Conservation (phyloP, 2,888 invertebrate genomes). For the Orthosia gothica region DNA sequence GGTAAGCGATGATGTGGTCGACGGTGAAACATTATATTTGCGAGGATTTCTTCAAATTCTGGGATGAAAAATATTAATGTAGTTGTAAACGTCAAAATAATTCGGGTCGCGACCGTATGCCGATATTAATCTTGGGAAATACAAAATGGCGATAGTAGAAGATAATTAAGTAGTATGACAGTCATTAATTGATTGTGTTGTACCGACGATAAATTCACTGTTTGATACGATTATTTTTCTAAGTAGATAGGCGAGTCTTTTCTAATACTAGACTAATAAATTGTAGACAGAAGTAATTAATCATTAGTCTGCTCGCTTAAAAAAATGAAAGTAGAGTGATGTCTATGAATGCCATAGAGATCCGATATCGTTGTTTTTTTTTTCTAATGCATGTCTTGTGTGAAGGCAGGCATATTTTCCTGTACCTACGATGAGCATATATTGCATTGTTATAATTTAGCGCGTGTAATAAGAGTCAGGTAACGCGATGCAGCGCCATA, state of each 20-base stretch:
- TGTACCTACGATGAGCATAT: constrained; percentile 35
- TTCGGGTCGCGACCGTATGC: constrained; percentile 47
- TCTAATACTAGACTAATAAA: constrained; percentile 34
- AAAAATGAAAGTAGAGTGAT: constrained; percentile 6
- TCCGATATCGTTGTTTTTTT: constrained; percentile 12
- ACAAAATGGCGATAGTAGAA: constrained; percentile 42
- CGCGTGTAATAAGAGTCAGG: constrained; percentile 65
- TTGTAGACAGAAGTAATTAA: constrained; percentile 13
- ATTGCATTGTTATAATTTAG: constrained; percentile 62
- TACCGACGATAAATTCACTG: constrained; percentile 34
- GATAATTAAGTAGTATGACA: constrained; percentile 26
- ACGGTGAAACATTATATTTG: no score
- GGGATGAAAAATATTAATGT: constrained; percentile 42
- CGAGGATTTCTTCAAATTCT: constrained; percentile 34
- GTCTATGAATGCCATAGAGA: constrained; percentile 11
- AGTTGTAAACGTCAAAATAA: constrained; percentile 48
- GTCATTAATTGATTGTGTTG: constrained; percentile 42
- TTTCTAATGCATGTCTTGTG: not conserved
- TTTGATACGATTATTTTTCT: constrained; percentile 49
- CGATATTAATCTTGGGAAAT: constrained; percentile 43
- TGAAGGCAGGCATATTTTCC: not conserved
- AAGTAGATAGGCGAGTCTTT: constrained; percentile 38
- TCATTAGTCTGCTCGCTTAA: constrained; percentile 1
- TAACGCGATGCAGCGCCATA: constrained; percentile 74
- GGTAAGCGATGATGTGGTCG: no score